These are phyloP conservation scores for Heliconius himera DNA, from an alignment of 1,140 invertebrate genomes.

Conservation along the genomic window DNA sequence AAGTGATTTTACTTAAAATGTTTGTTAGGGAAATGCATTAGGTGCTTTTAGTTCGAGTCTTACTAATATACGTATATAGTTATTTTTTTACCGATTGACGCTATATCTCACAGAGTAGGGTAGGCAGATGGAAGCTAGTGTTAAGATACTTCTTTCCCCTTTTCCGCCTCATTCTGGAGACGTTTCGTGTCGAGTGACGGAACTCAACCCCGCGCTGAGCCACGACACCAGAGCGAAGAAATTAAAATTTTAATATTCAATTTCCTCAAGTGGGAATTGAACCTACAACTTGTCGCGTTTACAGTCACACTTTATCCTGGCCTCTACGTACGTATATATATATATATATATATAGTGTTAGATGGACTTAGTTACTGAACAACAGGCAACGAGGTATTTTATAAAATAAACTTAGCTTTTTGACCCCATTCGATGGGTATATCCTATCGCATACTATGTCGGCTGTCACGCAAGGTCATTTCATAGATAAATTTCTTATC, in stretches of 20 bases:
- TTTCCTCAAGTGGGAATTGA: no score
- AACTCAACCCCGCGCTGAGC: no score
- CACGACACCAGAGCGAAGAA: no score
- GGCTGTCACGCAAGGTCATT: slow-evolving; percentile 64
- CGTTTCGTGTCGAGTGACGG: no score
- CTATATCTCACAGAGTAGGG: background rate
- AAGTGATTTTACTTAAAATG: background rate
- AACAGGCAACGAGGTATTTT: background rate
- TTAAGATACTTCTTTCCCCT: no score
- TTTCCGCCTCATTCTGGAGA: no score
- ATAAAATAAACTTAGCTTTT: slow-evolving; percentile 22
- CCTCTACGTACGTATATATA: no score
- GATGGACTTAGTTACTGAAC: background rate
- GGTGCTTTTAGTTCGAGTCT: slow-evolving; percentile 1
- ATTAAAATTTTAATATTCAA: no score
- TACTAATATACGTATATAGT: background rate
- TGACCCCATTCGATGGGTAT: slow-evolving; percentile 35
- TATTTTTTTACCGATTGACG: no score
- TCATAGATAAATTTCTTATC: slow-evolving; percentile 44
- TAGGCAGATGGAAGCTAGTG: background rate
- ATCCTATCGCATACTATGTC: slow-evolving; percentile 48
- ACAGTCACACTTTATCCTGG: no score
- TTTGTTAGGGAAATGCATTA: slow-evolving; percentile 6
- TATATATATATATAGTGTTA: no score
- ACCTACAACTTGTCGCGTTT: no score